Conservation (phyloP, 1,140 invertebrate species). For the Vanessa tameamea region DNA sequence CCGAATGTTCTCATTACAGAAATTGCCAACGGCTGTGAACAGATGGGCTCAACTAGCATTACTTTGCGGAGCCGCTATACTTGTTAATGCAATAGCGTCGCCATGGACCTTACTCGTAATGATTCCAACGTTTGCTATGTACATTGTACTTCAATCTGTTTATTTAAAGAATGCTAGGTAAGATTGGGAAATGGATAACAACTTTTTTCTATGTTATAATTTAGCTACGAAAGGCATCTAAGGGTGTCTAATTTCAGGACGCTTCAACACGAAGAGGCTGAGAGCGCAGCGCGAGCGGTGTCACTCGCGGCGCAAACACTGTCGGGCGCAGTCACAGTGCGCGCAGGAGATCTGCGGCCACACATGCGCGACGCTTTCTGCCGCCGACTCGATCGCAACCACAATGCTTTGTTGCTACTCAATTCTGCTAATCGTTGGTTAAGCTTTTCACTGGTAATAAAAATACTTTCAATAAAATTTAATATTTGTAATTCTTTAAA, state of each 20-base stretch:
- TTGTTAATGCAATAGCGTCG: slow-evolving; percentile 86
- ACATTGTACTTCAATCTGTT: slow-evolving; percentile 86
- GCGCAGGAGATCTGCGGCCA: slow-evolving; percentile 85
- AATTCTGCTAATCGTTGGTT: slow-evolving; percentile 92
- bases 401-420: slow-evolving; percentile 88
- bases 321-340: slow-evolving; percentile 85
- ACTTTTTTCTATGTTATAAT: too few relatives aligned
- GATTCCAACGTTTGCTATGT: slow-evolving; percentile 84
- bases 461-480: background rate
- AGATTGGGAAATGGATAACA: slow-evolving; percentile 10
- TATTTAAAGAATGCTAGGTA: slow-evolving; percentile 87
- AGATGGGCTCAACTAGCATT: slow-evolving; percentile 87
- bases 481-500: too few relatives aligned
- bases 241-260: slow-evolving; percentile 77
- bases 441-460: slow-evolving; percentile 86
- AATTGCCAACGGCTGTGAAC: slow-evolving; percentile 88
- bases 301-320: slow-evolving; percentile 88
- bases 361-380: slow-evolving; percentile 85
- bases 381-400: slow-evolving; percentile 86
- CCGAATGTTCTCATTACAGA: slow-evolving; percentile 77
- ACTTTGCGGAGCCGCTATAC: slow-evolving; percentile 86
- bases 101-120: slow-evolving; percentile 87
- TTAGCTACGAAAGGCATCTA: background rate
- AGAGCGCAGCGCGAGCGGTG: slow-evolving; percentile 86
- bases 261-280: slow-evolving; percentile 85